These are phyloP conservation scores for Mesoclemmys tuberculata DNA, from an alignment of 2,113 vertebrate genomes.

Conservation along the genomic window DNA sequence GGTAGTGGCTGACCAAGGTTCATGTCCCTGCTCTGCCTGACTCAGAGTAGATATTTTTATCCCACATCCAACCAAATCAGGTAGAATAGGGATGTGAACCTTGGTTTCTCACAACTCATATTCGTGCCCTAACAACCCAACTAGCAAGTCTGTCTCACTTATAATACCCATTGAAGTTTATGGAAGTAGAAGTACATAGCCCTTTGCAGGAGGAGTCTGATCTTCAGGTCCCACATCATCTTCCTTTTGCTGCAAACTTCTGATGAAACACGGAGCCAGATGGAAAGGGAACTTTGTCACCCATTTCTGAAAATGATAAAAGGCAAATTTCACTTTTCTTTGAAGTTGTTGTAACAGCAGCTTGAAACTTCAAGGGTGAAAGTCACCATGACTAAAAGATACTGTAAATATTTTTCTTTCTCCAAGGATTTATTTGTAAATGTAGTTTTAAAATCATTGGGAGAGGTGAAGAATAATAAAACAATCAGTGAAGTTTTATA, in stretches of 20 bases:
- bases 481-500: background rate
- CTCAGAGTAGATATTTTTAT: background rate
- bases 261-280: background rate
- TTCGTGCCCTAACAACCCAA: background rate
- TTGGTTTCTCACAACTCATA: background rate
- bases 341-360: background rate
- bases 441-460: background rate
- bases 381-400: background rate
- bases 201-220: background rate
- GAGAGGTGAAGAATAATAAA: background rate
- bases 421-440: background rate
- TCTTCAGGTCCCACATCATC: background rate
- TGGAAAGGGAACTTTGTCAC: background rate
- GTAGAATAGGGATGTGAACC: background rate
- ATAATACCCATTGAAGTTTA: background rate
- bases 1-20: background rate
- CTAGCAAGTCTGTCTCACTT: background rate
- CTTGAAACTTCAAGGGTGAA: background rate
- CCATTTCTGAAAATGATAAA: background rate
- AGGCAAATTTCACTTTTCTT: background rate
- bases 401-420: fast-evolving
- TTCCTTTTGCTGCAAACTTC: background rate
- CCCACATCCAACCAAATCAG: background rate
- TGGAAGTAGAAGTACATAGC: background rate
- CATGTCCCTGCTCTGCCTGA: background rate